Evolutionary conservation across 2,797 vertebrate genomes (phyloP).

Genomic region (Lycodopsis pacificus): DNA sequence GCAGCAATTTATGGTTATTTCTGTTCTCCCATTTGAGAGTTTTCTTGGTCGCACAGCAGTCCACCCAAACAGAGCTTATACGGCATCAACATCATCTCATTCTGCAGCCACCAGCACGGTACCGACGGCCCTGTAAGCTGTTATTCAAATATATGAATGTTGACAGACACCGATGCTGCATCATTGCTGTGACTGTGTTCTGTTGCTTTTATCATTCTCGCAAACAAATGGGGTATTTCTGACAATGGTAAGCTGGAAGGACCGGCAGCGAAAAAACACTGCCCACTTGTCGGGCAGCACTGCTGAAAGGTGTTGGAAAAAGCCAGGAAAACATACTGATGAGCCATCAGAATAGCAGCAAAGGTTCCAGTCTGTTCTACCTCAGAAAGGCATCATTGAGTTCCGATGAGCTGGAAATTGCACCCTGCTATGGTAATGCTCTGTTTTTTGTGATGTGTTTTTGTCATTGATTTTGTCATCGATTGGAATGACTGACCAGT

Average conservation of each 20-base stretch:
- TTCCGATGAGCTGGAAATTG: conserved; percentile 47
- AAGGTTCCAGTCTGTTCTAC: conserved; percentile 19
- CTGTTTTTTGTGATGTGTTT: conserved; percentile 36
- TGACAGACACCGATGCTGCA: not conserved
- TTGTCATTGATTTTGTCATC: too few species aligned
- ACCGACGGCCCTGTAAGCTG: not conserved
- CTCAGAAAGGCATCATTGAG: conserved; percentile 31
- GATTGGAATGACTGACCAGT: conserved; percentile 17
- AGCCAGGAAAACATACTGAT: conserved; percentile 31
- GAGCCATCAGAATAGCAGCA: conserved; percentile 1
- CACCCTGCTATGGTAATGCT: conserved; percentile 29
- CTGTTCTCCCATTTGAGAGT: not conserved
- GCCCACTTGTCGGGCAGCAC: not conserved
- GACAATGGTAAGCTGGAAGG: not conserved
- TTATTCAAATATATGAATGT: not conserved
- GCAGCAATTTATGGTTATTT: not conserved
- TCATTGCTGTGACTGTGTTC: not conserved
- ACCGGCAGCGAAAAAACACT: not conserved
- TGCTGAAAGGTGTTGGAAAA: conserved; percentile 8
- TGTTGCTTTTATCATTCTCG: not conserved
- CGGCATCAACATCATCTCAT: not conserved
- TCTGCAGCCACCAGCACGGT: not conserved
- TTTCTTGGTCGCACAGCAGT: not conserved
- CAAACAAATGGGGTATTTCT: not conserved
- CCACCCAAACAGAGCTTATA: not conserved